Percentiles rank a stretch among this genome's conserved stretches.
phyloP scores from a whole-genome alignment of 2,888 invertebrate species.

The Luperina testacea region DNA sequence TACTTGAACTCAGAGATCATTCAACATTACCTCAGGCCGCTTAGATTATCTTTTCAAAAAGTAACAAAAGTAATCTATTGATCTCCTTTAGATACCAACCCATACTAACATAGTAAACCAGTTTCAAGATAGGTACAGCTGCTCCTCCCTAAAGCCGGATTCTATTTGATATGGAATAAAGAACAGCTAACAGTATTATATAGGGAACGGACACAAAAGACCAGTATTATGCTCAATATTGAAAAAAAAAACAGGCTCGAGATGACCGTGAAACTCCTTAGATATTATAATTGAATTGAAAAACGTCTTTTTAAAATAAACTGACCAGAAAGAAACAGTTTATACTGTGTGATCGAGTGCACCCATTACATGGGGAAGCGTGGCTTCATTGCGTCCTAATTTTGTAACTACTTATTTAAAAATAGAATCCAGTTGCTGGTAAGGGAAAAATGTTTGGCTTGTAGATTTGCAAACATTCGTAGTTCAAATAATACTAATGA shows the following conservation, averaged over 20 bases:
- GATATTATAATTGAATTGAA: neutral
- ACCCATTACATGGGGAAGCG: neutral
- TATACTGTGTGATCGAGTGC: neutral
- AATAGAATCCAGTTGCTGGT: conserved; percentile 22
- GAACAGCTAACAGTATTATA: neutral
- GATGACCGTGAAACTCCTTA: neutral
- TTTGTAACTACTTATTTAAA: conserved; percentile 33
- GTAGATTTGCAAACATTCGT: conserved; percentile 2
- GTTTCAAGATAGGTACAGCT: neutral
- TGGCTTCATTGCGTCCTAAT: neutral
- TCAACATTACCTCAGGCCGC: neutral
- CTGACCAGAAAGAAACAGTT: neutral
- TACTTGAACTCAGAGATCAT: neutral
- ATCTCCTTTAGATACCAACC: neutral
- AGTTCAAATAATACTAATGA: neutral
- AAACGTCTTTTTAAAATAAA: neutral
- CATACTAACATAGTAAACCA: neutral
- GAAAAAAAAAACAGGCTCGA: neutral
- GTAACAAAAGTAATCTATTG: neutral
- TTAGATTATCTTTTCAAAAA: neutral
- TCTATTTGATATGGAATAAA: neutral
- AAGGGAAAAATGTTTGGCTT: neutral
- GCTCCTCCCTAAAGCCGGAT: neutral
- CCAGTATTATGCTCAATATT: neutral
- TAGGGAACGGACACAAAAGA: neutral